Evolutionary conservation across 2,113 vertebrate genomes (phyloP).

Genomic region (Colossoma macropomum): DNA sequence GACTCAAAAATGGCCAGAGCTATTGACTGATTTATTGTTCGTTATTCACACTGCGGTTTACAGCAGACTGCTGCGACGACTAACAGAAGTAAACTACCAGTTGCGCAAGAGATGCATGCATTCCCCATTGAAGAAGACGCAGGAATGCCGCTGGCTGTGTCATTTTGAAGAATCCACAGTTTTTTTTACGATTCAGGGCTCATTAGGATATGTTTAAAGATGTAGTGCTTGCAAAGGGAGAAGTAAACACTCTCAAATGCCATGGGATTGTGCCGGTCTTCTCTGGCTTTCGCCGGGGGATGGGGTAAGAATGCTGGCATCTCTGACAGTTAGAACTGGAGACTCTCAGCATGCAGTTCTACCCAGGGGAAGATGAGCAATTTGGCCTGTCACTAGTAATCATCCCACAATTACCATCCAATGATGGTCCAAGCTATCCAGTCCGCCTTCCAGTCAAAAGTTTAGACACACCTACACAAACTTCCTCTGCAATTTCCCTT

Average conservation of each 20-base stretch:
- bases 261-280: neutral
- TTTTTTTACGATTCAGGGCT: neutral
- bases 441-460: neutral
- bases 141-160: conserved; percentile 15
- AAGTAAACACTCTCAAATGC: neutral
- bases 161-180: conserved; percentile 2
- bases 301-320: neutral
- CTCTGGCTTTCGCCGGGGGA: neutral
- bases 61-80: neutral
- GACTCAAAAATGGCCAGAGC: neutral
- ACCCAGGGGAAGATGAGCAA: neutral
- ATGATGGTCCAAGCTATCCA: neutral
- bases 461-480: too few species aligned
- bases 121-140: conserved; percentile 7
- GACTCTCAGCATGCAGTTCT: neutral
- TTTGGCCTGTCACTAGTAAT: conserved; percentile 38
- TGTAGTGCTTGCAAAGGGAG: neutral
- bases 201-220: neutral
- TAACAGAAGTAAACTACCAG: neutral
- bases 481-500: too few species aligned
- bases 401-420: neutral
- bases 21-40: neutral
- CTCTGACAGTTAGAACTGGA: conserved; percentile 21
- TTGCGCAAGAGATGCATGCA: neutral
- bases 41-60: neutral